Percentiles rank a stretch among this genome's conserved stretches.
Evolutionary conservation across 2,113 vertebrate species (phyloP).

Genomic region (Tychaedon coryphoeus): DNA sequence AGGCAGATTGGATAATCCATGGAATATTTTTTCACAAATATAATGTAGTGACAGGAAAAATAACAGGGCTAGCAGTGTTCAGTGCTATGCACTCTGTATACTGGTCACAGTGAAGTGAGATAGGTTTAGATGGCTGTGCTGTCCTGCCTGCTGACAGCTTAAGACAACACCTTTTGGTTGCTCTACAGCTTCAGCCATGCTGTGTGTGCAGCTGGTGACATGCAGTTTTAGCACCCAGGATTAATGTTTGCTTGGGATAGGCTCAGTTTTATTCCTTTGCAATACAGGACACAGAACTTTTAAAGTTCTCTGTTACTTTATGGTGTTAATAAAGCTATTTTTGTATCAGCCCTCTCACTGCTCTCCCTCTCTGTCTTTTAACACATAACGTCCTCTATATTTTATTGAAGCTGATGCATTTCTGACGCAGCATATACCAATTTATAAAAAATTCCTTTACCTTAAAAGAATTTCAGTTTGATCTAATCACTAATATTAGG

Average conservation of each 20-base stretch:
- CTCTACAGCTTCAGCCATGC: neutral
- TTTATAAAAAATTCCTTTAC: neutral
- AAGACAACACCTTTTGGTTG: neutral
- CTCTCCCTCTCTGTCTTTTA: neutral
- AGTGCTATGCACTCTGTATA: accelerated
- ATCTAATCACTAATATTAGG: neutral
- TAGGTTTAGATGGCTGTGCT: neutral
- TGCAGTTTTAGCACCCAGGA: neutral
- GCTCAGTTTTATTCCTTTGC: neutral
- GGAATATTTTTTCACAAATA: neutral
- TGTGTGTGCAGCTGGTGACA: too few relatives aligned
- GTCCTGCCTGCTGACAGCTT: neutral
- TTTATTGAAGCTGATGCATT: neutral
- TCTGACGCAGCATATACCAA: neutral
- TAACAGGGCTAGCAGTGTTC: neutral
- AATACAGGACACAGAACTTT: neutral
- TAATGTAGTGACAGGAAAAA: neutral
- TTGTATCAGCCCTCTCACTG: neutral
- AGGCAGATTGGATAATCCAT: neutral
- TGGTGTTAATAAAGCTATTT: neutral
- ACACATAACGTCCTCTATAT: neutral
- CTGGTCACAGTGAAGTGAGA: neutral
- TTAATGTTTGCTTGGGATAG: neutral
- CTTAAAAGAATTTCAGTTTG: neutral
- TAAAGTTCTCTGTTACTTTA: neutral